phyloP scores from a whole-genome alignment of 2,797 vertebrate species.

The Bradypodion pumilum region DNA sequence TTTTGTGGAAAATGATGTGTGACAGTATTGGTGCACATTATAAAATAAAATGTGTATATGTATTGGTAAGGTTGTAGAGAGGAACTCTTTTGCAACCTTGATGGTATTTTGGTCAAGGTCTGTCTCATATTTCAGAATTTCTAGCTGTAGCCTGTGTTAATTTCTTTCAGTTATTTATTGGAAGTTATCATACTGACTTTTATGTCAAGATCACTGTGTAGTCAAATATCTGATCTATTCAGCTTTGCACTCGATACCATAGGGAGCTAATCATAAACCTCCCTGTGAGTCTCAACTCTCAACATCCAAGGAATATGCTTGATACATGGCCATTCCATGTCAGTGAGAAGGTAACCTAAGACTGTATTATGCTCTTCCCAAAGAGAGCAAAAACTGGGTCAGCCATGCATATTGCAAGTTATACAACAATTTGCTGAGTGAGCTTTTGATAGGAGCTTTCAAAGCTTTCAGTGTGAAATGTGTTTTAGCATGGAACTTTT shows the following conservation, averaged over 20 bases:
- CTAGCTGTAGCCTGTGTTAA: not conserved
- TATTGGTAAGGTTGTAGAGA: not conserved
- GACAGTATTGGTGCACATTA: no score
- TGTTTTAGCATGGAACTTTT: not conserved
- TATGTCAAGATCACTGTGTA: not conserved
- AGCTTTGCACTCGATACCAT: not conserved
- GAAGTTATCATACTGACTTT: not conserved
- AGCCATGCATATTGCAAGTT: not conserved
- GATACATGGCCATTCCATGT: slow-evolving; percentile 11
- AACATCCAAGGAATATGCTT: not conserved
- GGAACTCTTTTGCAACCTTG: not conserved
- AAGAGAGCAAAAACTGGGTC: slow-evolving; percentile 20
- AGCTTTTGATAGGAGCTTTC: slow-evolving; percentile 10
- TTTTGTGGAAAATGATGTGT: no score
- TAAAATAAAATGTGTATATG: not conserved
- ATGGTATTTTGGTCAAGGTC: not conserved
- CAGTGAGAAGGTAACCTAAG: not conserved
- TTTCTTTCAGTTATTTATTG: not conserved
- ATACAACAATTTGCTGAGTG: not conserved
- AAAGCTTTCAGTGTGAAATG: not conserved
- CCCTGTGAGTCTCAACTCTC: not conserved
- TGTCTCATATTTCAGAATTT: not conserved
- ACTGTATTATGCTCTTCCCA: not conserved
- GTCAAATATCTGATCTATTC: not conserved
- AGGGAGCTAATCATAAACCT: not conserved